Percentiles rank a stretch among this genome's conserved stretches.
Conservation (phyloP, 1,140 invertebrate species). For the Brachionus paranguensis region DNA sequence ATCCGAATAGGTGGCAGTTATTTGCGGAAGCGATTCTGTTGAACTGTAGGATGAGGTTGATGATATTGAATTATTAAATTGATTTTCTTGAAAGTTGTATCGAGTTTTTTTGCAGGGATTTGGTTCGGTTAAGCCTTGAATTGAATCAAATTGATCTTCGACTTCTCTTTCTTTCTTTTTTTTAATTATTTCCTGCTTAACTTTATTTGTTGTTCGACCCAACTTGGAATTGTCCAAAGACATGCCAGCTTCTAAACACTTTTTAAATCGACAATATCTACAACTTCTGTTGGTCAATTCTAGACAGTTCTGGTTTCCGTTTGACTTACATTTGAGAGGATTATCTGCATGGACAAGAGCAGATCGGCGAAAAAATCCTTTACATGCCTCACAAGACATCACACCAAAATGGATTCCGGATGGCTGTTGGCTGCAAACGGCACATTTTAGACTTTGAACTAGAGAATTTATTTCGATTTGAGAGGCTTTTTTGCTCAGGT, state of each 20-base stretch:
- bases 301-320: conserved; percentile 46
- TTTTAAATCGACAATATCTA: conserved; percentile 98
- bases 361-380: conserved; percentile 43
- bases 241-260: conserved; percentile 97
- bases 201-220: conserved; percentile 4
- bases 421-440: conserved; percentile 52
- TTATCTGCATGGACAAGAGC: conserved; percentile 53
- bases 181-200: conserved; percentile 12
- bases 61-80: neutral
- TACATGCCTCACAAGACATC: conserved; percentile 56
- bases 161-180: neutral
- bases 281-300: conserved; percentile 61
- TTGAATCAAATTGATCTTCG: neutral
- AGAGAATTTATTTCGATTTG: neutral
- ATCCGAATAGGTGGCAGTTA: neutral
- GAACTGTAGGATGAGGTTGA: neutral
- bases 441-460: conserved; percentile 43
- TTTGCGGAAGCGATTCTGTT: neutral
- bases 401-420: conserved; percentile 55
- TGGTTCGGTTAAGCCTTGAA: neutral
- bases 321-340: conserved; percentile 49
- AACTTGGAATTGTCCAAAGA: conserved; percentile 75
- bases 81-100: neutral
- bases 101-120: neutral
- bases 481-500: conserved; percentile 72